phyloP scores from a whole-genome alignment of 1,140 invertebrate genomes.

The Megathymus violae region DNA sequence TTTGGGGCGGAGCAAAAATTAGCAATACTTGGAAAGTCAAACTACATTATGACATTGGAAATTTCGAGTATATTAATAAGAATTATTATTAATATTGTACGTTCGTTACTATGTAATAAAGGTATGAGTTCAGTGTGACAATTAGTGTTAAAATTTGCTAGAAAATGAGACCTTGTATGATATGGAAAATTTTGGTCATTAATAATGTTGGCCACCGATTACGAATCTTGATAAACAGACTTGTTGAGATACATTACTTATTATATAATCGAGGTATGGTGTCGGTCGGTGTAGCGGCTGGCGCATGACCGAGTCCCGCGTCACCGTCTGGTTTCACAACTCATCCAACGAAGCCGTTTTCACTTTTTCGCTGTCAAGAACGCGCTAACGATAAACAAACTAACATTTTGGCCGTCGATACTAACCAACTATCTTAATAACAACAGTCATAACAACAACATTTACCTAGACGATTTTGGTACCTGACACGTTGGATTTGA shows the following conservation, averaged over 20 bases:
- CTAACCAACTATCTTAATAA: constrained; percentile 44
- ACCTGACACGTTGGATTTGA: constrained; percentile 50
- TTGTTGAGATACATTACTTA: constrained; percentile 33
- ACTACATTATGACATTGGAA: neutral
- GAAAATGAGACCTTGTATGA: neutral
- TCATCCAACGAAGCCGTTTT: constrained; percentile 76
- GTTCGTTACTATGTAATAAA: too few species aligned
- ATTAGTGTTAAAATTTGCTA: too few species aligned
- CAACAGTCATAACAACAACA: constrained; percentile 48
- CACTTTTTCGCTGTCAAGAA: constrained; percentile 84
- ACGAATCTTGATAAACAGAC: constrained; percentile 3
- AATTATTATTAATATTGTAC: too few species aligned
- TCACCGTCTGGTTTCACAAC: constrained; percentile 76
- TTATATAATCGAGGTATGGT: constrained; percentile 45
- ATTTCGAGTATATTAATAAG: too few species aligned
- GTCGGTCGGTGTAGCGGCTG: constrained; percentile 31
- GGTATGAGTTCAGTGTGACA: too few species aligned
- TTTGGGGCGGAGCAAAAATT: too few species aligned
- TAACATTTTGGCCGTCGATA: constrained; percentile 77
- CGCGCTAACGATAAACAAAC: constrained; percentile 81
- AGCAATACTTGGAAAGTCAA: too few species aligned
- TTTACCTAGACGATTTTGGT: constrained; percentile 43
- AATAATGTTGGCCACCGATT: constrained; percentile 4
- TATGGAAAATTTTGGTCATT: constrained; percentile 13
- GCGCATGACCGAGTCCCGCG: constrained; percentile 51